phyloP scores from a whole-genome alignment of 2,888 invertebrate genomes.

The Pocota personata region DNA sequence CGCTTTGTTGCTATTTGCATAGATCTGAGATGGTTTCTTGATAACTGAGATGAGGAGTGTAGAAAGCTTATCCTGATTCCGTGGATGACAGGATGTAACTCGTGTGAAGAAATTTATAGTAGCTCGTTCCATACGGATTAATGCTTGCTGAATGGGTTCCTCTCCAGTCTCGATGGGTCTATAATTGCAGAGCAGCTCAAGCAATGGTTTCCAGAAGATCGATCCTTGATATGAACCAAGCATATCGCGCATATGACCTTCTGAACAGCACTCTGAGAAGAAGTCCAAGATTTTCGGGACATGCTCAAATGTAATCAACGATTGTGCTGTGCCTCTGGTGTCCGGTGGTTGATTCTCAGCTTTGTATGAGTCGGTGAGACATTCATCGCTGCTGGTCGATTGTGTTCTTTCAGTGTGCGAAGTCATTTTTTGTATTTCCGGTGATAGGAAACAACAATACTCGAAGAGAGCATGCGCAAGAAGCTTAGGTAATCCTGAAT shows the following conservation, averaged over 20 bases:
- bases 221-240: slow-evolving; percentile 91
- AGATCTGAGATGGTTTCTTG: slow-evolving; percentile 74
- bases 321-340: slow-evolving; percentile 74
- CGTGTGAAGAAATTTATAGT: slow-evolving; percentile 92
- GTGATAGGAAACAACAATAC: slow-evolving; percentile 80
- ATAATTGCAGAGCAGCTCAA: slow-evolving; percentile 89
- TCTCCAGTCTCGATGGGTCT: slow-evolving; percentile 81
- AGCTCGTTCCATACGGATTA: slow-evolving; percentile 88
- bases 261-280: slow-evolving; percentile 91
- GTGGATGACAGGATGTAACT: slow-evolving; percentile 92
- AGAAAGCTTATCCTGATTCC: slow-evolving; percentile 93
- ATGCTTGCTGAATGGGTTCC: slow-evolving; percentile 81
- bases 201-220: slow-evolving; percentile 93
- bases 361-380: slow-evolving; percentile 84
- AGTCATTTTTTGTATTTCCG: slow-evolving; percentile 75
- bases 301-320: slow-evolving; percentile 85
- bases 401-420: slow-evolving; percentile 62
- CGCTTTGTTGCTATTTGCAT: slow-evolving; percentile 69
- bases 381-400: slow-evolving; percentile 71
- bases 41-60: slow-evolving; percentile 85
- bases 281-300: slow-evolving; percentile 90
- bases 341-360: slow-evolving; percentile 77
- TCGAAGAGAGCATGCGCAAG: slow-evolving; percentile 86
- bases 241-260: slow-evolving; percentile 93
- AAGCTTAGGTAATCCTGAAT: slow-evolving; percentile 88